Percentiles rank a stretch among this genome's conserved stretches.
Evolutionary conservation across 2,888 invertebrate species (phyloP).

Genomic region (Noctua fimbriata): DNA sequence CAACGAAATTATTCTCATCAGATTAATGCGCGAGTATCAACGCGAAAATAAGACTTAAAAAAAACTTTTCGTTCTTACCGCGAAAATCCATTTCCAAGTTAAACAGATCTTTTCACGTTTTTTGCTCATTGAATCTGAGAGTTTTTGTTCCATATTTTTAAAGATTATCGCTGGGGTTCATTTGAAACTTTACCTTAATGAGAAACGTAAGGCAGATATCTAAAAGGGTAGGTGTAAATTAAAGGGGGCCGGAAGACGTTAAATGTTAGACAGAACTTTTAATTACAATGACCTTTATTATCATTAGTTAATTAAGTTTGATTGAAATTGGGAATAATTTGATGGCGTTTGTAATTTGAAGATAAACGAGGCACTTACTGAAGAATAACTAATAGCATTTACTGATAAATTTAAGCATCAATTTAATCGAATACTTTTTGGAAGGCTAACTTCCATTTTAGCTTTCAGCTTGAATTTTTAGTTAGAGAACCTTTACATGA

Average conservation of each 20-base stretch:
- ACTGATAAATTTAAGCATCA: slow-evolving; percentile 13
- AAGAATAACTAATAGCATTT: slow-evolving; percentile 11
- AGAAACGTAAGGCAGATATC: slow-evolving; percentile 63
- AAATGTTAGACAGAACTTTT: slow-evolving; percentile 63
- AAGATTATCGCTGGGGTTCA: slow-evolving; percentile 73
- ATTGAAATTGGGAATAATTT: slow-evolving; percentile 50
- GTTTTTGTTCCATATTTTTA: slow-evolving; percentile 79
- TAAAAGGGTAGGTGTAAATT: slow-evolving; percentile 70
- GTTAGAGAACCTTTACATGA: slow-evolving; percentile 15
- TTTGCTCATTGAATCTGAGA: slow-evolving; percentile 81
- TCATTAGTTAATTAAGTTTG: slow-evolving; percentile 56
- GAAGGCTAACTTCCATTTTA: not conserved
- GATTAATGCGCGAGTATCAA: slow-evolving; percentile 82
- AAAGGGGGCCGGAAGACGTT: slow-evolving; percentile 59
- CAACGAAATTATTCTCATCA: slow-evolving; percentile 75
- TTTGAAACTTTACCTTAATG: slow-evolving; percentile 74
- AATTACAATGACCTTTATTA: slow-evolving; percentile 61
- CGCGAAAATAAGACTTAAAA: slow-evolving; percentile 80
- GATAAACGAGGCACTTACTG: slow-evolving; percentile 3
- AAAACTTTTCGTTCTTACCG: slow-evolving; percentile 80
- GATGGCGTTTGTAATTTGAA: slow-evolving; percentile 29
- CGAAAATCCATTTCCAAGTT: slow-evolving; percentile 87
- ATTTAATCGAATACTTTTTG: not conserved
- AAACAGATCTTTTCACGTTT: slow-evolving; percentile 84
- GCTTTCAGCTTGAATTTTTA: slow-evolving; percentile 12